Evolutionary conservation across 2,113 vertebrate species (phyloP), one percentile per base, ranked within the genome.

Genomic region (Grus americana): DNA sequence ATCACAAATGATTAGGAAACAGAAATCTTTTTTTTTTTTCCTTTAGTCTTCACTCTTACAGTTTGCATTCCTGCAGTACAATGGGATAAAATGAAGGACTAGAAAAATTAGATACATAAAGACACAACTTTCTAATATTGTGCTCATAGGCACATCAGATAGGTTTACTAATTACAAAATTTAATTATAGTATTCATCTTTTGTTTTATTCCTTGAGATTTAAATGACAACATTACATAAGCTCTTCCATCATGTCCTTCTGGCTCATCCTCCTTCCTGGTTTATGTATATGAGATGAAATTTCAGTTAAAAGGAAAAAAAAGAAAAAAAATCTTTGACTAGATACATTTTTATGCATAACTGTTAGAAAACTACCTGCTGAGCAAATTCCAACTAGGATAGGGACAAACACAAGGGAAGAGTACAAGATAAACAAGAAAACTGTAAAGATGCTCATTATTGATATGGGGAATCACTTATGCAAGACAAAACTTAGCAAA

Each of bases 161-260:
- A 94, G 26, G 70, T 49, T 78, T 79, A 46, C 59, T 96, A 97
- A 97, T 96, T 93, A 86, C 5, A 55, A 72, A 92, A 95, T 74
- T 86, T 96, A 97, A 95, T 95, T 97, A 89, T 36, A 72, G 80
- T 66, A 95, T 92, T 82, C 59, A 95, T 96, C 85, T 95, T 96
- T 86, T 76, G 72, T 92, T 97, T 95, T 94, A 94, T 85, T 94
- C 55, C 55, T 76, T 86, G 82, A 83, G 71, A 87, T 85, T 71
- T 96, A 96, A 92, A n/a, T 91, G 92, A 81, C 76, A 96, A 72
- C 38, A n/a, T 94, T 89, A 23, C 57, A 80, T 80, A 89, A 93
- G 26, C 44, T 95, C 93, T 95, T 97, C 67, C 63, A 95, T 97
- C 93, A 96, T 92, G 89, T 89, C 82, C 80, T 83, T 61, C 50